Conservation (phyloP, 2,797 vertebrate species). For the Ceyx erithaca region DNA sequence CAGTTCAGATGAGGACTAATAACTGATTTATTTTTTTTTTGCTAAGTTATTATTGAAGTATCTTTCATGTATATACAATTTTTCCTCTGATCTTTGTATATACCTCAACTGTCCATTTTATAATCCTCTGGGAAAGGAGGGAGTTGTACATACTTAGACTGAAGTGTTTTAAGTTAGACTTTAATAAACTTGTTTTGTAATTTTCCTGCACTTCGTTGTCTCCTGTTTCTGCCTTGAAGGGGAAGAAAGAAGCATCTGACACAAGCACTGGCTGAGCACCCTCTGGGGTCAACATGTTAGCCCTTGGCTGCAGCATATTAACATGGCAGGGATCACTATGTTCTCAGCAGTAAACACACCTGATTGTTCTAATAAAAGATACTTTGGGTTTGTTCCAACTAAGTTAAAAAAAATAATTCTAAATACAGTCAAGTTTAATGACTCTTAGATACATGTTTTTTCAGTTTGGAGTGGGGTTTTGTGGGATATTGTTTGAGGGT, state of each 20-base stretch:
- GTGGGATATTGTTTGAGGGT: neutral
- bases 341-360: neutral
- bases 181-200: conserved; percentile 77
- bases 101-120: conserved; percentile 65
- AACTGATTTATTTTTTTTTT: neutral
- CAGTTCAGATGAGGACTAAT: conserved; percentile 32
- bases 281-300: fast-evolving
- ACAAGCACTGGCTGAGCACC: neutral
- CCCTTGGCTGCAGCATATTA: neutral
- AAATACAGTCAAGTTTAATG: neutral
- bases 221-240: conserved; percentile 10
- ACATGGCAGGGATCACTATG: neutral
- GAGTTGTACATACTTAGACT: conserved; percentile 66
- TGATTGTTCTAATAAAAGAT: neutral
- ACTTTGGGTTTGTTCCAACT: neutral
- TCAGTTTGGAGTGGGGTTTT: neutral
- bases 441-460: neutral
- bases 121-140: conserved; percentile 49
- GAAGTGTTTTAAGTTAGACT: conserved; percentile 69
- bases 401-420: neutral
- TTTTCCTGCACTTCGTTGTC: conserved; percentile 51
- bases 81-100: conserved; percentile 54
- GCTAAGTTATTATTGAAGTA: conserved; percentile 69
- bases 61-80: conserved; percentile 56
- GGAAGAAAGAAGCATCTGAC: neutral